Conservation (phyloP, 2,797 vertebrate genomes). For the Jordanella pulchra region DNA sequence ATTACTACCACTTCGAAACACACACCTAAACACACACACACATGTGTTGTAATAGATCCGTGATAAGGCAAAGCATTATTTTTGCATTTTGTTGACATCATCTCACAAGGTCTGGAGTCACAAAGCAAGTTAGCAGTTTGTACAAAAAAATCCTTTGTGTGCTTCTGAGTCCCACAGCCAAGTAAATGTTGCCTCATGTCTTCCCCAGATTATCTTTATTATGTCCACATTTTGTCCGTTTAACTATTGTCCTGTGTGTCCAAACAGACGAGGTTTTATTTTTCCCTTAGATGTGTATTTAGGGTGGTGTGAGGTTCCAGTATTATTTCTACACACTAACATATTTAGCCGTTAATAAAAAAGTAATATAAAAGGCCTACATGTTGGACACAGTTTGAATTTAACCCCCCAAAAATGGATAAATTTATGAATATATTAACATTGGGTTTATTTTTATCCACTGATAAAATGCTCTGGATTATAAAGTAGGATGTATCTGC, state of each 20-base stretch:
- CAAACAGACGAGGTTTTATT: neutral
- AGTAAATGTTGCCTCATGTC: slow-evolving; percentile 39
- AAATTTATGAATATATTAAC: neutral
- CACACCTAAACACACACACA: neutral
- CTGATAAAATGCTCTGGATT: neutral
- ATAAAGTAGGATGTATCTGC: neutral
- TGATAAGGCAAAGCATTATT: slow-evolving; percentile 44
- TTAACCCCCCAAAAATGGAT: no score
- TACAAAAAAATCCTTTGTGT: slow-evolving; percentile 64
- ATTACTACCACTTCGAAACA: neutral
- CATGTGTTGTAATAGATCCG: slow-evolving; percentile 27
- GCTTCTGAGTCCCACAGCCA: slow-evolving; percentile 27
- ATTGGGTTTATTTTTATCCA: neutral
- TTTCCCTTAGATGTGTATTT: neutral
- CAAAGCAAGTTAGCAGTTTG: slow-evolving; percentile 56
- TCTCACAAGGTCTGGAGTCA: slow-evolving; percentile 70
- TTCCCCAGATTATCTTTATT: slow-evolving; percentile 37
- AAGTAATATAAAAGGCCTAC: neutral
- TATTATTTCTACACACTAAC: neutral
- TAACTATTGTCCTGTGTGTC: slow-evolving; percentile 17
- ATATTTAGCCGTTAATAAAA: neutral
- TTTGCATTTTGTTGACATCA: slow-evolving; percentile 62
- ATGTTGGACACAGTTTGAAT: neutral
- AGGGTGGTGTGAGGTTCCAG: neutral
- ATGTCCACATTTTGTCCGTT: slow-evolving; percentile 19